Conservation (phyloP, 2,888 invertebrate genomes). For the Chloroclystis v-ata region DNA sequence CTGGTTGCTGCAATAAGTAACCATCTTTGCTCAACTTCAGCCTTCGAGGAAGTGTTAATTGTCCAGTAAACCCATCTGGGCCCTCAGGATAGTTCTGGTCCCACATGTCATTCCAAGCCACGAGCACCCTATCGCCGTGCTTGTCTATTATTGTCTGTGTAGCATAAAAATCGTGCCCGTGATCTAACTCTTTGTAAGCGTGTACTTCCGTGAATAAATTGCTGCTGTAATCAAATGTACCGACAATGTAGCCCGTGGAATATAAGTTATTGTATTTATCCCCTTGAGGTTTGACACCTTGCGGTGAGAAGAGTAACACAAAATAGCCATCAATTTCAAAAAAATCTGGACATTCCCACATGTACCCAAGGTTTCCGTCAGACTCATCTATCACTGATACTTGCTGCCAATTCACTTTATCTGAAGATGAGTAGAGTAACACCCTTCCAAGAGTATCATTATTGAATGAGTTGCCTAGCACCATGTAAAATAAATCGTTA, state of each 20-base stretch:
- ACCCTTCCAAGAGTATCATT: slow-evolving; percentile 49
- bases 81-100: slow-evolving; percentile 56
- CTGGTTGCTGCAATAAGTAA: slow-evolving; percentile 48
- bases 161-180: slow-evolving; percentile 68
- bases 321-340: slow-evolving; percentile 55
- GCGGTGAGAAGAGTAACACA: slow-evolving; percentile 64
- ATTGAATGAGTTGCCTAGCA: slow-evolving; percentile 60
- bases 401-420: slow-evolving; percentile 52
- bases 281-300: slow-evolving; percentile 48
- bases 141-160: slow-evolving; percentile 55
- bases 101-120: slow-evolving; percentile 72
- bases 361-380: slow-evolving; percentile 54
- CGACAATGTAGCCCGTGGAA: slow-evolving; percentile 67
- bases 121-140: slow-evolving; percentile 43
- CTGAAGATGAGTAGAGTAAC: slow-evolving; percentile 53
- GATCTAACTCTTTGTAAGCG: slow-evolving; percentile 53
- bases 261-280: slow-evolving; percentile 42
- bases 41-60: slow-evolving; percentile 55
- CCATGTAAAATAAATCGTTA: slow-evolving; percentile 55
- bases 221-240: slow-evolving; percentile 53
- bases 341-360: slow-evolving; percentile 76
- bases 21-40: slow-evolving; percentile 42
- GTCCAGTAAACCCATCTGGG: slow-evolving; percentile 59
- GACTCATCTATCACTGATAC: slow-evolving; percentile 48
- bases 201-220: slow-evolving; percentile 41